Conservation (phyloP, 2,797 vertebrate genomes). For the Diplodus puntazzo region DNA sequence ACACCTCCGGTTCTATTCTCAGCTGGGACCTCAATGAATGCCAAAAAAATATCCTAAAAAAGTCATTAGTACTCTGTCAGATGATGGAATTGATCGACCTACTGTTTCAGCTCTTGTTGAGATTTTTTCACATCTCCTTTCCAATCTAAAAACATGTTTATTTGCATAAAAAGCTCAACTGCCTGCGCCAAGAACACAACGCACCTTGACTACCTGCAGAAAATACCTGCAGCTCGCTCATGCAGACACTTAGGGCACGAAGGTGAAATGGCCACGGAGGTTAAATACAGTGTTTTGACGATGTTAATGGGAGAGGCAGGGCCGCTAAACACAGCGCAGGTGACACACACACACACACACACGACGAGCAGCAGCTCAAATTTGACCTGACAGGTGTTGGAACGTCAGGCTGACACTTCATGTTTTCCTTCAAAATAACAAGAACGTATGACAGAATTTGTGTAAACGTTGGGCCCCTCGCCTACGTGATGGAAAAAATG, state of each 20-base stretch:
- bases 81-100: not conserved
- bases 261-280: constrained; percentile 55
- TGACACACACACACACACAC: constrained; percentile 33
- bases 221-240: constrained; percentile 3
- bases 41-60: not conserved
- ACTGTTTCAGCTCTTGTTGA: not conserved
- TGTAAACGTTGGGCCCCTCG: constrained; percentile 12
- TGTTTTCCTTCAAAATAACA: constrained; percentile 32
- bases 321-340: constrained; percentile 37
- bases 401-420: constrained; percentile 29
- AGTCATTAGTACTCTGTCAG: not conserved
- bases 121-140: not conserved
- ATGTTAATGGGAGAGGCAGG: constrained; percentile 64
- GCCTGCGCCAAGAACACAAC: not conserved
- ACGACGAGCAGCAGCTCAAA: constrained; percentile 36
- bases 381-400: constrained; percentile 45
- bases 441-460: constrained; percentile 23
- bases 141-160: not conserved
- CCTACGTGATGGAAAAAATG: constrained; percentile 60
- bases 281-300: constrained; percentile 62
- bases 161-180: not conserved
- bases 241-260: constrained; percentile 36
- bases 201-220: not conserved
- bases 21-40: not conserved
- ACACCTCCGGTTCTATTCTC: not conserved